phyloP scores from a whole-genome alignment of 2,797 vertebrate species.

The Labroides dimidiatus region DNA sequence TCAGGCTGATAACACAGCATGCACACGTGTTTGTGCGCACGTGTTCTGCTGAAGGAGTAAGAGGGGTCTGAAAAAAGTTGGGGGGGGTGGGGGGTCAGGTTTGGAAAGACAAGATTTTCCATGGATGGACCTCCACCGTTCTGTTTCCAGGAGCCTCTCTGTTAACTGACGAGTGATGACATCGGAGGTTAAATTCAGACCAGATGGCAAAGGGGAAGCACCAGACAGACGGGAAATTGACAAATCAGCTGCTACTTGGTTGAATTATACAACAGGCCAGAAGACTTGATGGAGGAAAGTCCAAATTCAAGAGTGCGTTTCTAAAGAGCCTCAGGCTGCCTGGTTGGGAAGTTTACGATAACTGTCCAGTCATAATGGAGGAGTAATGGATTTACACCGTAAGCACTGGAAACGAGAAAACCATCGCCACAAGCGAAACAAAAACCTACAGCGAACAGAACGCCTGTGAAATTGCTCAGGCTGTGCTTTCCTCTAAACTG shows the following conservation, averaged over 20 bases:
- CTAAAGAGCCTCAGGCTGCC: constrained; percentile 2
- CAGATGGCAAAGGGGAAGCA: constrained; percentile 65
- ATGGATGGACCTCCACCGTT: constrained; percentile 45
- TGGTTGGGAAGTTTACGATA: constrained; percentile 36
- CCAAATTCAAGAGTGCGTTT: constrained; percentile 39
- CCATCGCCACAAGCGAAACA: not conserved
- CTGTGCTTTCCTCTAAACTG: not conserved
- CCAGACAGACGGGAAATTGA: constrained; percentile 48
- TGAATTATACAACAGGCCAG: constrained; percentile 48
- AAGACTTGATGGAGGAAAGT: constrained; percentile 42
- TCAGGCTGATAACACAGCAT: constrained; percentile 30
- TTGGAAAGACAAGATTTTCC: constrained; percentile 62
- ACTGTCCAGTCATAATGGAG: constrained; percentile 15
- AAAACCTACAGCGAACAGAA: not conserved
- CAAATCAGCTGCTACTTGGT: constrained; percentile 69
- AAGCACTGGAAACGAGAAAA: constrained; percentile 17
- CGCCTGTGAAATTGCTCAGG: not conserved
- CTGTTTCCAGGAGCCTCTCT: constrained; percentile 64
- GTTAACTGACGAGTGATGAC: constrained; percentile 59
- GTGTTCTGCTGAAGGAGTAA: constrained; percentile 34
- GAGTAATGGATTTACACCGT: constrained; percentile 1
- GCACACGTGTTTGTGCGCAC: constrained; percentile 13
- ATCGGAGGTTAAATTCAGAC: constrained; percentile 62
- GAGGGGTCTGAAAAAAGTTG: constrained; percentile 28
- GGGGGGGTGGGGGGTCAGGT: constrained; percentile 16